phyloP scores from a whole-genome alignment of 2,888 invertebrate species.

The Pterostichus madidus region DNA sequence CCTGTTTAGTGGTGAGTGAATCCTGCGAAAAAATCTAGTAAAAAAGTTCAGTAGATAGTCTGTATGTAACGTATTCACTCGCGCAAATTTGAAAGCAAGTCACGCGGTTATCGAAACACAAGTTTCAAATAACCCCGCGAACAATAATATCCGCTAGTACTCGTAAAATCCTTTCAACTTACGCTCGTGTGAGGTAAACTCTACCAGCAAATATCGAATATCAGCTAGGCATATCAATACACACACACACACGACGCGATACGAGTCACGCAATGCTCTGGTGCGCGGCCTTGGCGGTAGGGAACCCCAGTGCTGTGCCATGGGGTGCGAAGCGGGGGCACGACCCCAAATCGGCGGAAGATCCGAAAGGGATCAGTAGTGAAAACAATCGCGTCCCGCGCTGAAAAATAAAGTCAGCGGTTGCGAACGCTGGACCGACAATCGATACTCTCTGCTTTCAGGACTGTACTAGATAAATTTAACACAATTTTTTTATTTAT shows the following conservation, averaged over 20 bases:
- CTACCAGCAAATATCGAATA: constrained; percentile 48
- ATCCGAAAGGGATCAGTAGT: constrained; percentile 47
- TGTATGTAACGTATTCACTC: background rate
- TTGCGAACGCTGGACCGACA: constrained; percentile 10
- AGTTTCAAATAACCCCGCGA: constrained; percentile 16
- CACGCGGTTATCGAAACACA: constrained; percentile 21
- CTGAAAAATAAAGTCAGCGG: constrained; percentile 54
- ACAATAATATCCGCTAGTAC: constrained; percentile 49
- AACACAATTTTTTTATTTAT: too few relatives aligned
- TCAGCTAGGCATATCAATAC: constrained; percentile 51
- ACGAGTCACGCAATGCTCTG: background rate
- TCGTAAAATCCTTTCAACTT: constrained; percentile 47
- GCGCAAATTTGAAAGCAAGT: constrained; percentile 20
- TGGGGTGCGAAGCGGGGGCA: background rate
- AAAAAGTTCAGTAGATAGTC: constrained; percentile 29
- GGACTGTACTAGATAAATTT: background rate
- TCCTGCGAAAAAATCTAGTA: background rate
- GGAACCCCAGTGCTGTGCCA: background rate
- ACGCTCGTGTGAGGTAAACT: constrained; percentile 1
- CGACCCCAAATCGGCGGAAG: constrained; percentile 48
- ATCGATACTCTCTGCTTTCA: constrained; percentile 17
- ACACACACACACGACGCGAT: background rate
- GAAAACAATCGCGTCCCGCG: constrained; percentile 56
- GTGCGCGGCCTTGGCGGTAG: constrained; percentile 1
- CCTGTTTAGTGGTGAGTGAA: background rate